phyloP scores from a whole-genome alignment of 2,888 invertebrate species.

The Ectobius pallidus region DNA sequence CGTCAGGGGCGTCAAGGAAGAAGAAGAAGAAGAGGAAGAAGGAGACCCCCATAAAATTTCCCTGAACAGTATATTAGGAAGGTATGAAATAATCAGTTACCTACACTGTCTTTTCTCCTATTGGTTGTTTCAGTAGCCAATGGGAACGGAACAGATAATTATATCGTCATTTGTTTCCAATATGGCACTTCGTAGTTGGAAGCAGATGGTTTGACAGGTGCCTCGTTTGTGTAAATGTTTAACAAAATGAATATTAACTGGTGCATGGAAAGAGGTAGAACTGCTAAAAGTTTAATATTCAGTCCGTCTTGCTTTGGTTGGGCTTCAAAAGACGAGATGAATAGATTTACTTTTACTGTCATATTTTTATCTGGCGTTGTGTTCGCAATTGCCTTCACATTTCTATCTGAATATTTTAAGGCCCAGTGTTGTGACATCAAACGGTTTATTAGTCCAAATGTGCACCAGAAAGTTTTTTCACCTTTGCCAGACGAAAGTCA shows the following conservation, averaged over 20 bases:
- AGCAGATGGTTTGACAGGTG: neutral
- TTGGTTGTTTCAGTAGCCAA: neutral
- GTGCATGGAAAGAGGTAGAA: conserved; percentile 23
- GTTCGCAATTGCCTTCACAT: conserved; percentile 41
- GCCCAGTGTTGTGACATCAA: conserved; percentile 15
- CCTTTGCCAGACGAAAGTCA: conserved; percentile 44
- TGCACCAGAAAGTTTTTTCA: conserved; percentile 33
- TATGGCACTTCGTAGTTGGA: neutral
- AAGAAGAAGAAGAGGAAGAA: no score
- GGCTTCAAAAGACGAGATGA: conserved; percentile 39
- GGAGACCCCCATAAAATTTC: no score
- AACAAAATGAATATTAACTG: conserved; percentile 32
- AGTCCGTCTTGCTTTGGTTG: conserved; percentile 2
- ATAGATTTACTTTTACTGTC: conserved; percentile 40
- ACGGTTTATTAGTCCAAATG: neutral
- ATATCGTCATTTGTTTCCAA: neutral
- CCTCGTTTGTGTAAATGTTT: neutral
- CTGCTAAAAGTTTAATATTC: conserved; percentile 3
- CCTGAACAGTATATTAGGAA: no score
- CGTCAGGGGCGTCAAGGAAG: no score
- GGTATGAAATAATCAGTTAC: no score
- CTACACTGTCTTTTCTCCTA: neutral
- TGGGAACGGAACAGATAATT: neutral
- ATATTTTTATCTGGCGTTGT: conserved; percentile 44
- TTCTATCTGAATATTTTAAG: conserved; percentile 41